Evolutionary conservation across 1,140 invertebrate species (phyloP).

Genomic region (Metaphire vulgaris): DNA sequence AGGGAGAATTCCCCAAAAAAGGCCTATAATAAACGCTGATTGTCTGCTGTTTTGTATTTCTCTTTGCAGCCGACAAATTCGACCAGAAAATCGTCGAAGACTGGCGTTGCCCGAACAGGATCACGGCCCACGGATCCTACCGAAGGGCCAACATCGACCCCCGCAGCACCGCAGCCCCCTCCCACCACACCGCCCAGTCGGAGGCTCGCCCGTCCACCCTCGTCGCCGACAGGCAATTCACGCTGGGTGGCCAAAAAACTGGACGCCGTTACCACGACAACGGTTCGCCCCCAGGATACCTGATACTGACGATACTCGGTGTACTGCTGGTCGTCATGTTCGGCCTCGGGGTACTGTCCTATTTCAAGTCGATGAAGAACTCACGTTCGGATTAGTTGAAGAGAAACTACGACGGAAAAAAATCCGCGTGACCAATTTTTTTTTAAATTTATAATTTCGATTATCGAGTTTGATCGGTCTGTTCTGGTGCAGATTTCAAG

Average conservation of each 20-base stretch:
- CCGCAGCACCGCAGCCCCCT: neutral
- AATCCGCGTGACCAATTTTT: no score
- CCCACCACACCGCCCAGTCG: neutral
- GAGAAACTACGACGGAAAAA: neutral
- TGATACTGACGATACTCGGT: neutral
- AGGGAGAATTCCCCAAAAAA: no score
- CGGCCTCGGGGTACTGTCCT: neutral
- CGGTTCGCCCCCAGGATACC: neutral
- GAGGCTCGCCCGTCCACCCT: neutral
- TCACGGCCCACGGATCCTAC: neutral
- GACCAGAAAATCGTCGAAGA: neutral
- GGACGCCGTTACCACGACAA: neutral
- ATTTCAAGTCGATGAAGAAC: neutral
- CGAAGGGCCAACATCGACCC: neutral
- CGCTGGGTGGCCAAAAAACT: neutral
- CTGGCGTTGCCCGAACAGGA: neutral
- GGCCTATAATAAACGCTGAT: no score
- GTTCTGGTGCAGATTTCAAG: no score
- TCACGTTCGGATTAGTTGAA: no score
- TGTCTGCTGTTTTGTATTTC: neutral
- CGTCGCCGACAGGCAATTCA: neutral
- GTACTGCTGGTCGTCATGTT: neutral
- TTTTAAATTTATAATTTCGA: no score
- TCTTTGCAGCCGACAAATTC: neutral
- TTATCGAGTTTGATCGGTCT: no score